A percentile compares a stretch with the other conserved stretches of the same genome.
These are phyloP conservation scores for Ia io DNA, from an alignment of 2,113 vertebrate genomes.

Conservation along the genomic window DNA sequence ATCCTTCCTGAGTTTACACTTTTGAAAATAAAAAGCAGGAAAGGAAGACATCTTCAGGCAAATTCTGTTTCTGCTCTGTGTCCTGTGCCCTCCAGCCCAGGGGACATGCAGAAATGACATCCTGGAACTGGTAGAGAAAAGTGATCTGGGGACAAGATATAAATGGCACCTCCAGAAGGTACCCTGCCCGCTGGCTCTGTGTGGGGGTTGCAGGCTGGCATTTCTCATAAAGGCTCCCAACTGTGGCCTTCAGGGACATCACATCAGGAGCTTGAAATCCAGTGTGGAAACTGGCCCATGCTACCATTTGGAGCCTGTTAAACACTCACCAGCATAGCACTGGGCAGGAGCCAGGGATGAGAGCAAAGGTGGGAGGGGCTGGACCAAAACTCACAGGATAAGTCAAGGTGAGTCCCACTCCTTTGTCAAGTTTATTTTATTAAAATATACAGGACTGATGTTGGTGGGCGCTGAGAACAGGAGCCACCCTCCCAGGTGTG, in stretches of 20 bases:
- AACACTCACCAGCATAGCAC: not conserved
- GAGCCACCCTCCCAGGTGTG: constrained; percentile 49
- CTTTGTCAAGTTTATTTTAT: constrained; percentile 80
- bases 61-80: not conserved
- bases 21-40: constrained; percentile 9
- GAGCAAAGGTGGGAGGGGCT: not conserved
- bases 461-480: constrained; percentile 60
- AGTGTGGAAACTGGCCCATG: not conserved
- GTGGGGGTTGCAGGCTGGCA: not conserved
- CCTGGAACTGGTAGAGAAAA: not conserved
- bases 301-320: not conserved
- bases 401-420: not conserved
- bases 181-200: accelerated
- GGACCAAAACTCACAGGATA: not conserved
- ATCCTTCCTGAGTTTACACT: not conserved
- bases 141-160: not conserved
- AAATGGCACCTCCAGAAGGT: not conserved
- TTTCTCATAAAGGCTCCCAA: not conserved
- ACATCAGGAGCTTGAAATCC: not conserved
- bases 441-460: constrained; percentile 81
- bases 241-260: accelerated
- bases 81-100: not conserved
- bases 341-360: not conserved
- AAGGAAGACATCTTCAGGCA: not conserved
- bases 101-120: not conserved